These are phyloP conservation scores for Coregonus suidteri DNA, from an alignment of 2,797 vertebrate species.

Conservation along the genomic window DNA sequence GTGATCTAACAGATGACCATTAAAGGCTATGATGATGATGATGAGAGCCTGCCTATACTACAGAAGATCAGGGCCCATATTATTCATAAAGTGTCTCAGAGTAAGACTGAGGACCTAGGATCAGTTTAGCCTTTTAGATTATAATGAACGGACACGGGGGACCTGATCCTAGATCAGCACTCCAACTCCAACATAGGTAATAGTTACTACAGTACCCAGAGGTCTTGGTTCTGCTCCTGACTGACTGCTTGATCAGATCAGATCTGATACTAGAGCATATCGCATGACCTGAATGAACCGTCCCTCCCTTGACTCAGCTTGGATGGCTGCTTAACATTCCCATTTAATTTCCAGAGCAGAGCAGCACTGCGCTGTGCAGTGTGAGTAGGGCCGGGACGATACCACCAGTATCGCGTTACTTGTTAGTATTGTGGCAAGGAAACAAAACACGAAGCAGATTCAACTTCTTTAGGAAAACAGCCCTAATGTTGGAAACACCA, in stretches of 20 bases:
- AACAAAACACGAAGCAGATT: too few relatives aligned
- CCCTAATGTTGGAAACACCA: too few relatives aligned
- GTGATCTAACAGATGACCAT: background rate
- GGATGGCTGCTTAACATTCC: conserved; percentile 12
- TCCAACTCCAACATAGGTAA: background rate
- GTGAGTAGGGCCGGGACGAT: conserved; percentile 8
- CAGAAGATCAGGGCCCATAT: too few relatives aligned
- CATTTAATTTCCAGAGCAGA: conserved; percentile 27
- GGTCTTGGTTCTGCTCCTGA: conserved; percentile 9
- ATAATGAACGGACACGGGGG: background rate
- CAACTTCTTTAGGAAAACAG: too few relatives aligned
- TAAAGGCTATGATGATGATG: background rate
- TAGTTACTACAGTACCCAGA: background rate
- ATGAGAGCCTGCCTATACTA: background rate
- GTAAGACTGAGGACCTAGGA: background rate
- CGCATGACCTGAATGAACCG: background rate
- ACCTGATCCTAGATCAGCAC: background rate
- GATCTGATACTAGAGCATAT: too few relatives aligned
- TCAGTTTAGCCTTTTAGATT: background rate
- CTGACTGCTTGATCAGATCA: too few relatives aligned
- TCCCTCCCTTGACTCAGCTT: background rate
- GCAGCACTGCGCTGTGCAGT: too few relatives aligned
- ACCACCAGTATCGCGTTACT: too few relatives aligned
- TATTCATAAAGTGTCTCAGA: background rate
- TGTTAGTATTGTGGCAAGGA: too few relatives aligned